Conservation (phyloP, 1,140 invertebrate species). For the Sipha flava region DNA sequence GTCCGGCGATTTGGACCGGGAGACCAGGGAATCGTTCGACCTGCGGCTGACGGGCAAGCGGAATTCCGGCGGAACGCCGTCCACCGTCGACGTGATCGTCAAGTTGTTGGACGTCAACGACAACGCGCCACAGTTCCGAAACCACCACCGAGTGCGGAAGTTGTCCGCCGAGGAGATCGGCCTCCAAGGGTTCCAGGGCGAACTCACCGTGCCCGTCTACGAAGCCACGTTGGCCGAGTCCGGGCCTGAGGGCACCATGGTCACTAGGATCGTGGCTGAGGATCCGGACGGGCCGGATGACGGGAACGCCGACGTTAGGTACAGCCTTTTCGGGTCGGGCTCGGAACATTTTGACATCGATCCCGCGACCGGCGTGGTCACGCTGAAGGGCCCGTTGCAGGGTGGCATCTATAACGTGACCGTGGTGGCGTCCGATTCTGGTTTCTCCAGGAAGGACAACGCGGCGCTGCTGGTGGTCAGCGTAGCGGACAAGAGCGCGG, state of each 20-base stretch:
- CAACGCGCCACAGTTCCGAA: conserved; percentile 56
- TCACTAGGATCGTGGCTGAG: conserved; percentile 66
- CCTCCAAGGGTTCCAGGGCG: conserved; percentile 20
- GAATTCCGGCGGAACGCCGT: conserved; percentile 53
- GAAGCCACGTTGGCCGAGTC: conserved; percentile 60
- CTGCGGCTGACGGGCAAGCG: conserved; percentile 69
- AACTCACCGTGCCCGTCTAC: conserved; percentile 53
- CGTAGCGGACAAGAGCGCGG: conserved; percentile 56
- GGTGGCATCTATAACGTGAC: conserved; percentile 62
- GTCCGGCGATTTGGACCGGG: conserved; percentile 68
- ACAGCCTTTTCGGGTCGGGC: conserved; percentile 55
- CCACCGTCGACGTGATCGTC: conserved; percentile 65
- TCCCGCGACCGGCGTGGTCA: conserved; percentile 69
- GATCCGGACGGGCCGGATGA: conserved; percentile 73
- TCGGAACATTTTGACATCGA: conserved; percentile 65
- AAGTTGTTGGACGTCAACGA: conserved; percentile 74
- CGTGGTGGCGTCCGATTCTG: conserved; percentile 72
- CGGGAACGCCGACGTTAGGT: conserved; percentile 70
- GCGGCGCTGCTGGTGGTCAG: conserved; percentile 61
- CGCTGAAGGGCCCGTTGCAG: conserved; percentile 57
- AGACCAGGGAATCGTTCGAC: conserved; percentile 59
- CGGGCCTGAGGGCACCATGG: conserved; percentile 56
- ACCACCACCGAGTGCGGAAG: conserved; percentile 48
- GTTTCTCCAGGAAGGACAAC: conserved; percentile 68
- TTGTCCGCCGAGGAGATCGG: conserved; percentile 3